Percentiles rank a stretch among this genome's conserved stretches.
phyloP scores from a whole-genome alignment of 2,113 vertebrate genomes.

The Candoia aspera region DNA sequence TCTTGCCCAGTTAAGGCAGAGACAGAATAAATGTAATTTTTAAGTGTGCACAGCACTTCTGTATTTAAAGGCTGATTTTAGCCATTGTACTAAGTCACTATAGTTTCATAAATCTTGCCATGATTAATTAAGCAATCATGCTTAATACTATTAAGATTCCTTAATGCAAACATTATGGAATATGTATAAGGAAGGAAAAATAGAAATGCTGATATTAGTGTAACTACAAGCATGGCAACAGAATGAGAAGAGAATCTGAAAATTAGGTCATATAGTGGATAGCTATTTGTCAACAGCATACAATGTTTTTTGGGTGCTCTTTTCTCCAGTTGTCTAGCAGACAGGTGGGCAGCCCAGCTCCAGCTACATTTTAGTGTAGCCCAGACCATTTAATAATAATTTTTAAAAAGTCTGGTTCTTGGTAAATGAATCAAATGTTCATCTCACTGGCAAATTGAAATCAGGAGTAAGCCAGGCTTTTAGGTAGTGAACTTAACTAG shows the following conservation, averaged over 20 bases:
- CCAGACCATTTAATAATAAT: background rate
- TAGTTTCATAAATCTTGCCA: slow-evolving; percentile 19
- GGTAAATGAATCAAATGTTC: background rate
- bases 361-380: background rate
- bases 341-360: background rate
- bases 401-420: background rate
- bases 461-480: background rate
- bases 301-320: slow-evolving; percentile 21
- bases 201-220: slow-evolving; percentile 5
- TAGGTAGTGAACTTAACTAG: background rate
- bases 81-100: slow-evolving; percentile 29
- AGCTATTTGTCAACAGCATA: slow-evolving; percentile 8
- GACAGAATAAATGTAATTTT: slow-evolving; percentile 17
- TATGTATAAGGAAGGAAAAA: slow-evolving; percentile 19
- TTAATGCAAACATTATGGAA: slow-evolving; percentile 15
- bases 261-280: slow-evolving; percentile 41
- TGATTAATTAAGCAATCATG: slow-evolving; percentile 20
- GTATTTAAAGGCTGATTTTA: slow-evolving; percentile 23
- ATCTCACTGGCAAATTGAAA: background rate
- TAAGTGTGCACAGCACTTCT: slow-evolving; percentile 1
- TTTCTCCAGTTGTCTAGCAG: background rate
- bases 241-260: slow-evolving; percentile 39
- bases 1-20: background rate
- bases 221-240: slow-evolving; percentile 39
- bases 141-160: slow-evolving; percentile 28